Conservation (phyloP, 2,113 vertebrate genomes). For the Cebus imitator region DNA sequence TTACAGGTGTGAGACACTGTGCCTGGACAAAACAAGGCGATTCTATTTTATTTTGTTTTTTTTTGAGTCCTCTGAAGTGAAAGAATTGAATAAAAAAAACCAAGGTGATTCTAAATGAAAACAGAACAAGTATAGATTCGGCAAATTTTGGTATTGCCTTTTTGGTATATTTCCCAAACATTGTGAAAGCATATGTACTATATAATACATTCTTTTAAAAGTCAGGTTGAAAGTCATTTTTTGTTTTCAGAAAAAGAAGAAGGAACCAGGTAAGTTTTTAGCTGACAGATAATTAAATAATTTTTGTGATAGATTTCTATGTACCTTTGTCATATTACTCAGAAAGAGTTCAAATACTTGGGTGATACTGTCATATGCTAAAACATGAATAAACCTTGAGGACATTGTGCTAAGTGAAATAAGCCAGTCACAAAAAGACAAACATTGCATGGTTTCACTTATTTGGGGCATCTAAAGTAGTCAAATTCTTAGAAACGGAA, state of each 20-base stretch:
- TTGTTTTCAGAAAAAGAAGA: constrained; percentile 8
- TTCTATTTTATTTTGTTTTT: neutral
- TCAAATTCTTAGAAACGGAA: neutral
- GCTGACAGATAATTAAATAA: neutral
- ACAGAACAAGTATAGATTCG: neutral
- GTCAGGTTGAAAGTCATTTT: neutral
- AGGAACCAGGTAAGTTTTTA: neutral
- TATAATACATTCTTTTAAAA: neutral
- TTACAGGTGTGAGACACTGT: no score
- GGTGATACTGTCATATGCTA: neutral
- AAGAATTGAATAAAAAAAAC: neutral
- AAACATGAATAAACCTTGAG: neutral
- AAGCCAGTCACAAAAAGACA: neutral
- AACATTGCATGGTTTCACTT: neutral
- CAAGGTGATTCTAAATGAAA: constrained; percentile 13
- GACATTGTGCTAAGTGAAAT: neutral
- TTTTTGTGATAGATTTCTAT: neutral
- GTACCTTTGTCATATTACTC: neutral
- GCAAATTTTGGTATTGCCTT: neutral
- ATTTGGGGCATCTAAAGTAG: neutral
- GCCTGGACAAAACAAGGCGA: neutral
- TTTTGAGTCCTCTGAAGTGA: no score
- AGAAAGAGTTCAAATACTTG: neutral
- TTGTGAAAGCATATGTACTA: neutral
- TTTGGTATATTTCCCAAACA: constrained; percentile 8